Base-by-base conservation (phyloP, 2,888 invertebrate genomes). In the Nemoura dubitans region DNA sequence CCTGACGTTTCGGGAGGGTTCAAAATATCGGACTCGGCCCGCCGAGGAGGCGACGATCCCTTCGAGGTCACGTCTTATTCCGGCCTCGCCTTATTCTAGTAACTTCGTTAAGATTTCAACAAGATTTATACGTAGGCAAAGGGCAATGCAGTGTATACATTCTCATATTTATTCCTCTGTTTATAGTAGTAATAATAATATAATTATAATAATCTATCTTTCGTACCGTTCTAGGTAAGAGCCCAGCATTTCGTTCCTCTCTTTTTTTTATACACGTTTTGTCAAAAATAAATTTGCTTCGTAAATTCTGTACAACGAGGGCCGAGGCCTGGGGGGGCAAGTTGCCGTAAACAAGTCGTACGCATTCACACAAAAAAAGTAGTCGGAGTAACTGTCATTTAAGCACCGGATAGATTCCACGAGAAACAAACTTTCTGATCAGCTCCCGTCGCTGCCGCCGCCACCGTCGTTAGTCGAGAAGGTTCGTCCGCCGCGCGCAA, bases 241-340 rank as follows among this genome's bases (percentile, higher is more conserved):
- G 59, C 59, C 59, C 59, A 59, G 59, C 59, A 59, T 59, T 59
- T 59, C 59, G 59, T 16, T 21, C 21, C 59, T 59, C 59, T 59
- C 10, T 36, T 36, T 59, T 59, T 59, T 59, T 59, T 59, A 59
- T 59, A 59, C 59, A 59, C 59, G 59, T 59, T 87, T 88, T 88
- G 88, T 88, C 87, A 88, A 88, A 88, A 88, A 88, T 88, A 88
- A 88, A 88, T 88, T 88, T 88, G 87, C 87, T 84, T 87, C 85
- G 84, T 86, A 86, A 86, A 87, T 87, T 87, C 88, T 88, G 87
- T 88, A 88, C 87, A 88, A 86, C 87, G 86, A 87, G 86, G 87
- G 86, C 85, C 86, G 83, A 28, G 21, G 28, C 26, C 28, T n/a
- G 81, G 29, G 28, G 29, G 28, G 87, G 86, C 77, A 28, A n/a